Percentiles rank a stretch among this genome's conserved stretches.
Conservation (phyloP, 1,140 invertebrate genomes). For the Anoplophora glabripennis region DNA sequence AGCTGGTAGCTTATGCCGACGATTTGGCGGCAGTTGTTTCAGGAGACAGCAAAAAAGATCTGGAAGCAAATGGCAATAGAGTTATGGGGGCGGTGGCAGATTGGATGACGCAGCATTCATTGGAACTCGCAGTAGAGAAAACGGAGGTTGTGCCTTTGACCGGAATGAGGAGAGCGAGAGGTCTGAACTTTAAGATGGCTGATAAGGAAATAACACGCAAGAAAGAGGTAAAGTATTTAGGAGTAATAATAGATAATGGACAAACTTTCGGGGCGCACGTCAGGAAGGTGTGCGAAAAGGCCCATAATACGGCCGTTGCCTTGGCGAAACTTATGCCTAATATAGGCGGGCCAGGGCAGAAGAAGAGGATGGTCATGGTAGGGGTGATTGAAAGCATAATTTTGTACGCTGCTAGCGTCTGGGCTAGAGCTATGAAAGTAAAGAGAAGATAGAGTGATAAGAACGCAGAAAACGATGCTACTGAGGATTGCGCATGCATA, state of each 20-base stretch:
- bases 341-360: neutral
- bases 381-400: neutral
- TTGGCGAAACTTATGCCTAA: no score
- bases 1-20: conserved; percentile 37
- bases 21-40: conserved; percentile 32
- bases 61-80: neutral
- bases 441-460: neutral
- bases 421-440: neutral
- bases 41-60: no score
- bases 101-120: conserved; percentile 3
- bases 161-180: neutral
- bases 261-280: no score
- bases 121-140: no score
- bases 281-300: no score
- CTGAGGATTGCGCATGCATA: neutral
- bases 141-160: neutral
- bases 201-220: neutral
- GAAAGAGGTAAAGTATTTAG: neutral
- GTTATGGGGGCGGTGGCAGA: neutral
- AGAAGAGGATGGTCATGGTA: neutral
- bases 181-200: conserved; percentile 5
- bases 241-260: neutral
- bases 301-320: no score
- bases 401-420: neutral
- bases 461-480: neutral